These are phyloP conservation scores for Malacoraja senta DNA, from an alignment of 2,797 vertebrate genomes.

Conservation along the genomic window DNA sequence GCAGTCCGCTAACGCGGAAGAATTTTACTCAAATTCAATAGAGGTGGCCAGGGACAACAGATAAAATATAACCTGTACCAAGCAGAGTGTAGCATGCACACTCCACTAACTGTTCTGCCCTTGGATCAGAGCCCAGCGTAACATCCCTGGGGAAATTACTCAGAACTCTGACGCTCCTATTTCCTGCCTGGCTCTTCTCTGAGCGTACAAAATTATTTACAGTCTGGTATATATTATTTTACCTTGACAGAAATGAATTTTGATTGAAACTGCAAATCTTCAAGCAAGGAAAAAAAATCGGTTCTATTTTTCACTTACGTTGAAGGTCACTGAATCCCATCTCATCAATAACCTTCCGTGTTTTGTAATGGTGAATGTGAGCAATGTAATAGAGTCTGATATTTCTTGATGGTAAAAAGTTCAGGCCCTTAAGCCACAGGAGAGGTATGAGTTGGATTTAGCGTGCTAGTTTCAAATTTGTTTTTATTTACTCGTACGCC, in stretches of 20 bases:
- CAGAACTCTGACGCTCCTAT: not conserved
- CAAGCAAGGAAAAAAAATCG: not conserved
- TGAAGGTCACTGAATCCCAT: conserved; percentile 23
- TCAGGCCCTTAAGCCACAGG: not conserved
- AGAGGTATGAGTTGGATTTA: not conserved
- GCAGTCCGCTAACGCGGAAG: not conserved
- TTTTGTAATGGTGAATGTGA: conserved; percentile 20
- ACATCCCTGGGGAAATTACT: not conserved
- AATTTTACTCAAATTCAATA: conserved; percentile 15
- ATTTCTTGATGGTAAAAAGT: not conserved
- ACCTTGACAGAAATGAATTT: conserved; percentile 22
- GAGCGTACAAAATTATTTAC: conserved; percentile 23
- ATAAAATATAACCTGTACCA: not conserved
- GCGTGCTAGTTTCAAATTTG: not conserved
- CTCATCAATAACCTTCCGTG: conserved; percentile 27
- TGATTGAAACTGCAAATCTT: conserved; percentile 24
- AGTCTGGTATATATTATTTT: conserved; percentile 28
- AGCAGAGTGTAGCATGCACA: not conserved
- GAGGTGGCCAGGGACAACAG: not conserved
- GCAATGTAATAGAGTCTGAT: conserved; percentile 27
- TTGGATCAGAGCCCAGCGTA: not conserved
- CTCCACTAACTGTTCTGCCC: not conserved
- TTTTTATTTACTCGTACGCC: not conserved
- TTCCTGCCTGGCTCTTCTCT: not conserved
- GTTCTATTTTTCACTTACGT: conserved; percentile 6